Base-by-base conservation (phyloP, 2,888 invertebrate species). In the Eremobia ochroleuca region DNA sequence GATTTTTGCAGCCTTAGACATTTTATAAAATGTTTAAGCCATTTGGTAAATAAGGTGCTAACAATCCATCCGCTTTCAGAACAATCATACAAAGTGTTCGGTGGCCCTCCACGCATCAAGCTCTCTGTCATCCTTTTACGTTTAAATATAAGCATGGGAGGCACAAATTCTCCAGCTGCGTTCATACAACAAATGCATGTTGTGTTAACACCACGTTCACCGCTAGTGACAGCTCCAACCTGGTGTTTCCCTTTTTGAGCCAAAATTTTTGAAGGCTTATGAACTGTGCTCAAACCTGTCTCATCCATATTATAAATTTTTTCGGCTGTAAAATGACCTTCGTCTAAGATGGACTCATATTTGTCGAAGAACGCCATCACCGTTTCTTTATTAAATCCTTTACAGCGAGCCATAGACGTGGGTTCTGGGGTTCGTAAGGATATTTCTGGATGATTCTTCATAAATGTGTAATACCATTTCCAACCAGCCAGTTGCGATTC, bases 1-100 rank as follows among this genome's bases (percentile, higher is more conserved):
- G 69, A 52, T 40, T 73, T 77, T 74, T 74, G 62, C 31, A 71
- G 49, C 40, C 58, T 76, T 28, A 65, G 52, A 55, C 73, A 87
- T 66, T 82, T 84, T 52, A 86, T 85, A 73, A 88, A 88, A 88
- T 88, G 84, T 74, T 84, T 37, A 18, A 87, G 77, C 81, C 85
- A 88, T 77, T 85, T 46, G 46, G 46, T 46, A 46, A 46, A 46
- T 46, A 46, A 46, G 15, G 18, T 46, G 46, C 46, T 46, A 18
- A 46, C 46, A 46, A 18, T 46, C 46, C 46, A 46, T 46, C 46
- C 46, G 18, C 46, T 46, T 18, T 46, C 46, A 18, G 46, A 46
- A 46, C 46, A 46, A 15, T 46, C 46, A 46, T 18, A 46, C 46
- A 46, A 46, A 46, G 46, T 46, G 18, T 15, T 46, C 46, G 46